Conservation (phyloP, 2,797 vertebrate genomes). For the Pygocentrus nattereri region DNA sequence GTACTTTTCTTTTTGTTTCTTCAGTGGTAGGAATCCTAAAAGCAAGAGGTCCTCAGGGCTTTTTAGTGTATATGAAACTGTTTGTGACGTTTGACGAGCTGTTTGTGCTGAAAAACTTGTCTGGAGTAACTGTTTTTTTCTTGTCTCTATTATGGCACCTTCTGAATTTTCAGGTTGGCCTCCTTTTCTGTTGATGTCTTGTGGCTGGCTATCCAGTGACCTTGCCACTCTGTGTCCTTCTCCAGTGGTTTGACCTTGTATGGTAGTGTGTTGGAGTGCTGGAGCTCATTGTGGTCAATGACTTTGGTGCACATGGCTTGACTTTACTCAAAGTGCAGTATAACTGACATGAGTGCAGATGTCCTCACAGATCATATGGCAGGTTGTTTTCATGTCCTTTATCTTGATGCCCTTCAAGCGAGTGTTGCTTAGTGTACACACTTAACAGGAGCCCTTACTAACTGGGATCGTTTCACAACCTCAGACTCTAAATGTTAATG, state of each 20-base stretch:
- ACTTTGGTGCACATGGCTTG: slow-evolving; percentile 10
- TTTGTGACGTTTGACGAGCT: background rate
- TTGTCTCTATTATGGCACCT: background rate
- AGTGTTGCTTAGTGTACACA: slow-evolving; percentile 31
- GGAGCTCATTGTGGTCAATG: slow-evolving; percentile 10
- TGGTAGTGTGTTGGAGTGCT: slow-evolving; percentile 29
- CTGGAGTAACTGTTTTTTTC: background rate
- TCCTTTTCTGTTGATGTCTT: background rate
- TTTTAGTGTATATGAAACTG: background rate
- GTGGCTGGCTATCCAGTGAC: background rate
- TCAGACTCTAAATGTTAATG: slow-evolving; percentile 10
- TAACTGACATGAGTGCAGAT: slow-evolving; percentile 17
- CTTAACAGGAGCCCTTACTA: background rate
- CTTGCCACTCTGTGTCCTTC: slow-evolving; percentile 23
- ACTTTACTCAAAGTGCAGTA: slow-evolving; percentile 24
- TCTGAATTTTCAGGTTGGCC: background rate
- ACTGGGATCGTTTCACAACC: slow-evolving; percentile 29
- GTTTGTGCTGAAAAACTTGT: background rate
- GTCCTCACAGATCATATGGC: background rate
- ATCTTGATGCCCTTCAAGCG: slow-evolving; percentile 48
- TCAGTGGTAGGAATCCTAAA: slow-evolving; percentile 22
- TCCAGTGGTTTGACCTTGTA: slow-evolving; percentile 2
- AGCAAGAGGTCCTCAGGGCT: background rate
- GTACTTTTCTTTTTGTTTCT: slow-evolving; percentile 3
- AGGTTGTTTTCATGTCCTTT: slow-evolving; percentile 27